Conservation (phyloP, 2,888 invertebrate genomes). For the Cordilura impudica region DNA sequence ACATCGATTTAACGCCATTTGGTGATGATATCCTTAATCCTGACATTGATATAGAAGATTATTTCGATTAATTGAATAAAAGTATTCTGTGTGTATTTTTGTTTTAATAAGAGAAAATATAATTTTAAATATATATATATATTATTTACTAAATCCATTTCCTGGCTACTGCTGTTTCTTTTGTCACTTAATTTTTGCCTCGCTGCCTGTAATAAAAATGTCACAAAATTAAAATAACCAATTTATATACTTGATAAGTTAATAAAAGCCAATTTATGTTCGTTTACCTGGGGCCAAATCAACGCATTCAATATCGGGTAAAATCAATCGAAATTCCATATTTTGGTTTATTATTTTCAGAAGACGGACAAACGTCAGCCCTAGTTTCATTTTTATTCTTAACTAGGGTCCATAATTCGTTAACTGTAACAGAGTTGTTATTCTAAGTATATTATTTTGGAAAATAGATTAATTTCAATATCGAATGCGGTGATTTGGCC, state of each 20-base stretch:
- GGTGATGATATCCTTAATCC: constrained; percentile 97
- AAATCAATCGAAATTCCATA: too few species aligned
- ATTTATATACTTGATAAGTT: background rate
- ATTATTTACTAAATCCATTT: constrained; percentile 19
- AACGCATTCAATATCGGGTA: too few species aligned
- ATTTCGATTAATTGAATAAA: constrained; percentile 88
- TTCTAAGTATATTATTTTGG: too few species aligned
- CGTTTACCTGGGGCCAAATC: background rate
- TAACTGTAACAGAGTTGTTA: too few species aligned
- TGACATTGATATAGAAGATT: constrained; percentile 98
- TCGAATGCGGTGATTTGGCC: too few species aligned
- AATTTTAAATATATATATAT: background rate
- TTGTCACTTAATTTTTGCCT: constrained; percentile 76
- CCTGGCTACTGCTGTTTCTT: constrained; percentile 58
- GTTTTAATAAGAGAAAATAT: constrained; percentile 25
- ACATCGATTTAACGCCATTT: constrained; percentile 90
- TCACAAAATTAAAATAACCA: background rate
- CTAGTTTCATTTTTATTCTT: too few species aligned
- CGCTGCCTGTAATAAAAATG: constrained; percentile 69
- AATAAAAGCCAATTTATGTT: background rate
- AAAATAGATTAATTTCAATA: too few species aligned
- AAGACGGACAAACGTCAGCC: too few species aligned
- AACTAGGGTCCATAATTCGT: too few species aligned
- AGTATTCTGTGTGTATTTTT: constrained; percentile 11
- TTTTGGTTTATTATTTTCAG: too few species aligned